Evolutionary conservation across 1,140 invertebrate species (phyloP), one percentile per base, ranked within the genome.

Genomic region (Melitaea cinxia): DNA sequence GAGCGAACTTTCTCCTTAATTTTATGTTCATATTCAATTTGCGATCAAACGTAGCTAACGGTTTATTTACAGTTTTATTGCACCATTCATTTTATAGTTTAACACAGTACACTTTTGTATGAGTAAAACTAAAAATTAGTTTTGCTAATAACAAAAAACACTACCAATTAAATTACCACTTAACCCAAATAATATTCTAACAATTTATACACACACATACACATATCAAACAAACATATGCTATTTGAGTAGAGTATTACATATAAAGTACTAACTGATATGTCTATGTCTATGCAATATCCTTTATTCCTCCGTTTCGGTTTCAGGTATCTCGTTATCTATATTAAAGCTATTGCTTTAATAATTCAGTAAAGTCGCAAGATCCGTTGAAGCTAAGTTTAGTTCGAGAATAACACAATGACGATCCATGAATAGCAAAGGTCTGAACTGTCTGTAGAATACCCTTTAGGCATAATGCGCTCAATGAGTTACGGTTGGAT

Each of bases 391-490:
- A 58, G 26, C 56, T 57, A 59, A 37, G 39, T 58, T 60, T 28
- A 66, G 37, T 66, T 53, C 45, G 42, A 45, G 63, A 59, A 58
- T 60, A 61, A 53, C 49, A 45, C 64, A 55, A 66, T 53, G 21
- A 53, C 49, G 57, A 56, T 24, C 65, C 52, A 59, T 67, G 65
- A 67, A 60, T 61, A 67, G 65, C 52, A 67, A 56, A 37, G 23
- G 56, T 56, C 58, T 47, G 47, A 67, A 56, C 30, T 35, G 50
- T 56, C 58, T 47, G 47, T 67, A 67, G 57, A 67, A 67, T 61
- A 54, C 58, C 57, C 58, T 67, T 59, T 56, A 58, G 65, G 57
- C 65, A 58, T 67, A 60, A 60, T 61, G 65, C 59, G 49, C 21
- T 53, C 53, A 53, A 60, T 53, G 65, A 67, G 65, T 56, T 67